Percentiles rank a stretch among this genome's conserved stretches.
These are phyloP conservation scores for Hyperoodon ampullatus DNA, from an alignment of 2,113 vertebrate species.

Conservation along the genomic window DNA sequence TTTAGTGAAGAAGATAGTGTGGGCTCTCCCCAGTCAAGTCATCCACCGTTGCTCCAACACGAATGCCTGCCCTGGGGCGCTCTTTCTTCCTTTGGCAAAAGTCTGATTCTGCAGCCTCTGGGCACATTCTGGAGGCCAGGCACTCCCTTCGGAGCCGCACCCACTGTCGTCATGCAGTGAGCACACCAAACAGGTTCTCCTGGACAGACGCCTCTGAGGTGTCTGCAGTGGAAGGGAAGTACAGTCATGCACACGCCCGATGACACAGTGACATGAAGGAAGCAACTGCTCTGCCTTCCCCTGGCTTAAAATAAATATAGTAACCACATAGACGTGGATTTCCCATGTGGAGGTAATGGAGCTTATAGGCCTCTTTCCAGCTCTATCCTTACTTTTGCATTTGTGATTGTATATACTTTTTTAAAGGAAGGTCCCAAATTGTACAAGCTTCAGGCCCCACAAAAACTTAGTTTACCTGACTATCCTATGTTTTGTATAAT, in stretches of 20 bases:
- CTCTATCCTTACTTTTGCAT: neutral
- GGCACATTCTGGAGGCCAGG: neutral
- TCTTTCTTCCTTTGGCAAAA: neutral
- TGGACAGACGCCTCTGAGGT: slow-evolving; percentile 79
- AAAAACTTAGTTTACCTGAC: neutral
- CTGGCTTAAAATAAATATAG: neutral
- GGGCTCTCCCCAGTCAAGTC: neutral
- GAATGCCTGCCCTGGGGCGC: neutral
- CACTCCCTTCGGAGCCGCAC: slow-evolving; percentile 42
- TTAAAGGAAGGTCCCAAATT: neutral
- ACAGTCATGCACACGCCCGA: slow-evolving; percentile 58
- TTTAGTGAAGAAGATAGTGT: neutral
- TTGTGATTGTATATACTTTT: neutral
- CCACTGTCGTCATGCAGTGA: slow-evolving; percentile 60
- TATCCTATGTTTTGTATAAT: neutral
- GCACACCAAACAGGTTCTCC: slow-evolving; percentile 73
- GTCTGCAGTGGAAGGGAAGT: slow-evolving; percentile 59
- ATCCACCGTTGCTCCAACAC: rapidly evolving
- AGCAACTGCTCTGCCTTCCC: neutral
- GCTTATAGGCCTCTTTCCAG: neutral
- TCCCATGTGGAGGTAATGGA: rapidly evolving
- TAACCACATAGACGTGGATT: neutral
- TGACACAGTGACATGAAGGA: neutral
- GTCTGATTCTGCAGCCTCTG: slow-evolving; percentile 39
- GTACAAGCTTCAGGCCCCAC: neutral